Conservation (phyloP, 2,113 vertebrate genomes). For the Sigmodon hispidus region DNA sequence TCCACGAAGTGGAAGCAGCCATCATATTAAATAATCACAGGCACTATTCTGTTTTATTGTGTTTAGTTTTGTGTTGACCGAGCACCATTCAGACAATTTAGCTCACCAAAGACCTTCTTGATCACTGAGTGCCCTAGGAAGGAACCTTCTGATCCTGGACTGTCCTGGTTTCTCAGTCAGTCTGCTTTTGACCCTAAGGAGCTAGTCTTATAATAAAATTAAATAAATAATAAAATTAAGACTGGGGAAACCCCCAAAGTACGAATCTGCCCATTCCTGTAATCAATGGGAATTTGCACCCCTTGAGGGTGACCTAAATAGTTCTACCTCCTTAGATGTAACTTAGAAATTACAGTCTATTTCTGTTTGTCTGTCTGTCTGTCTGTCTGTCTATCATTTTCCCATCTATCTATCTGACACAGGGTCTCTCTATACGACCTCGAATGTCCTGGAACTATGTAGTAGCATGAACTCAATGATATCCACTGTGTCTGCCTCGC, state of each 20-base stretch:
- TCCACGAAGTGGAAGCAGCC: not conserved
- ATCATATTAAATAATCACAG: not conserved
- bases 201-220: not conserved
- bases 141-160: not conserved
- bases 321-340: not conserved
- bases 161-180: not conserved
- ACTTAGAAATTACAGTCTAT: not conserved
- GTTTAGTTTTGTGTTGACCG: not conserved
- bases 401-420: not conserved
- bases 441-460: not conserved
- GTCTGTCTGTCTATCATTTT: not conserved
- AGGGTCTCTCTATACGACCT: not conserved
- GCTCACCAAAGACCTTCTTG: not conserved
- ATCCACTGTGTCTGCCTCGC: not conserved
- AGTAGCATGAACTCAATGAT: not conserved
- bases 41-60: not conserved
- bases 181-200: not conserved
- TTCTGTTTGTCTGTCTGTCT: not conserved
- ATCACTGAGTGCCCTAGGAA: not conserved
- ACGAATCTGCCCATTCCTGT: not conserved
- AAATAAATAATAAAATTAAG: not conserved
- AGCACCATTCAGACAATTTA: not conserved
- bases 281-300: not conserved
- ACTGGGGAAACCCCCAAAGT: not conserved
- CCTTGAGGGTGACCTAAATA: not conserved